Evolutionary conservation across 1,140 invertebrate genomes (phyloP), one percentile per base, ranked within the genome.

Genomic region (Acromyrmex heyeri): DNA sequence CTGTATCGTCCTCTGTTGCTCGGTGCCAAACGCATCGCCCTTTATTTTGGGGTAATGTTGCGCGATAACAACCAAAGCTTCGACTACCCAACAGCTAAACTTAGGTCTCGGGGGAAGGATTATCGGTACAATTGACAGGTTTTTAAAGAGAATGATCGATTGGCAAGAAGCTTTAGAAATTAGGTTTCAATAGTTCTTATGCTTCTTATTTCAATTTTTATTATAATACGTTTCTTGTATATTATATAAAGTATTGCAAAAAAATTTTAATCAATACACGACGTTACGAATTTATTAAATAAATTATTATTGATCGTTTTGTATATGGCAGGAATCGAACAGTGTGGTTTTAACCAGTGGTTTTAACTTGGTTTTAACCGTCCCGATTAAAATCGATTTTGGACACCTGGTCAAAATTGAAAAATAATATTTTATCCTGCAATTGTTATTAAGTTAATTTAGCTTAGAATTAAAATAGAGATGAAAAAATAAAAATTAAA

Each of bases 31-130:
- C 69, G 53, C 70, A 50, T 61, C 79, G 86, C 90, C 87, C 89
- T 92, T 91, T 92, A 92, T 92, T 92, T 91, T 87, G 87, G 77
- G 86, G 87, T 92, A 92, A 92, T 92, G 92, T 91, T 85, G 89
- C 79, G 91, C 91, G 91, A 92, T 92, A 92, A 91, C 91, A 88
- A 88, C 73, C 82, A 86, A 77, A 81, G 72, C 50, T 67, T 65
- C 34, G 77, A 79, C 3, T 67, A 59, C 16, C 73, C 18, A 79
- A 79, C n/a, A 55, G 48, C 27, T 64, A 77, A 77, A 70, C 7
- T 70, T 48, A 55, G 48, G 14, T 53, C 10, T n/a, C 73, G 4
- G n/a, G 77, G 21, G 64, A 81, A 70, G 64, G 30, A 81, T 81
- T 70, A 70, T 81, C 44, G 61, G 64, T 24, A 53, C 27, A 69